phyloP scores from a whole-genome alignment of 2,797 vertebrate genomes.

The Semaprochilodus insignis region DNA sequence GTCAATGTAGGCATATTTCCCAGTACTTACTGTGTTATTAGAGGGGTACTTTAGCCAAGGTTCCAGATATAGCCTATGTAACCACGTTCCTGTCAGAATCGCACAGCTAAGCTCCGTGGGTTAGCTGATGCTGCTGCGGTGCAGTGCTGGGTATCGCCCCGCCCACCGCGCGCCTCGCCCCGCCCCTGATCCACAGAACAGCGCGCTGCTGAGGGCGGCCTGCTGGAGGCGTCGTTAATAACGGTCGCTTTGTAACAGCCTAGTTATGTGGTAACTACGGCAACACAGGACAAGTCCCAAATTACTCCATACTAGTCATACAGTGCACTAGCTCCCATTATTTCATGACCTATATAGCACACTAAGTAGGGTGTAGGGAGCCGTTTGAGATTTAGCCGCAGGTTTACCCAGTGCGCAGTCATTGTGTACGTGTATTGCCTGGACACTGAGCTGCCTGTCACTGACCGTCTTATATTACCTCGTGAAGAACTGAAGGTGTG shows the following conservation, averaged over 20 bases:
- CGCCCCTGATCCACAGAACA: constrained; percentile 51
- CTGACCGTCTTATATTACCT: background rate
- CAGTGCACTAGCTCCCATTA: no score
- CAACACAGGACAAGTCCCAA: background rate
- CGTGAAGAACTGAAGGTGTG: background rate
- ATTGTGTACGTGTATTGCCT: background rate
- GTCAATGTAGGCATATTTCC: background rate
- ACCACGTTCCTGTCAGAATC: constrained; percentile 62
- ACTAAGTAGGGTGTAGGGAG: no score
- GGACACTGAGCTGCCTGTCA: background rate
- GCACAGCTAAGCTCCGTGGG: constrained; percentile 17
- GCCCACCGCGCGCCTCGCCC: constrained; percentile 60
- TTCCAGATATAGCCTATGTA: constrained; percentile 48
- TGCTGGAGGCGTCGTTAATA: background rate
- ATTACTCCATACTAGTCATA: background rate
- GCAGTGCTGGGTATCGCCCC: constrained; percentile 76
- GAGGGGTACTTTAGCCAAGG: constrained; percentile 57
- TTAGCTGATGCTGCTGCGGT: constrained; percentile 60
- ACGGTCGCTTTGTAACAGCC: background rate
- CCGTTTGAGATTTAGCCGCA: background rate
- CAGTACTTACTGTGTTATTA: constrained; percentile 72
- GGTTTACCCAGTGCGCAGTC: background rate
- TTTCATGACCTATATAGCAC: no score
- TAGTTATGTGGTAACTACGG: background rate
- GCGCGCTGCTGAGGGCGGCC: constrained; percentile 62